phyloP scores from a whole-genome alignment of 1,140 invertebrate genomes.

The Hermetia illucens region DNA sequence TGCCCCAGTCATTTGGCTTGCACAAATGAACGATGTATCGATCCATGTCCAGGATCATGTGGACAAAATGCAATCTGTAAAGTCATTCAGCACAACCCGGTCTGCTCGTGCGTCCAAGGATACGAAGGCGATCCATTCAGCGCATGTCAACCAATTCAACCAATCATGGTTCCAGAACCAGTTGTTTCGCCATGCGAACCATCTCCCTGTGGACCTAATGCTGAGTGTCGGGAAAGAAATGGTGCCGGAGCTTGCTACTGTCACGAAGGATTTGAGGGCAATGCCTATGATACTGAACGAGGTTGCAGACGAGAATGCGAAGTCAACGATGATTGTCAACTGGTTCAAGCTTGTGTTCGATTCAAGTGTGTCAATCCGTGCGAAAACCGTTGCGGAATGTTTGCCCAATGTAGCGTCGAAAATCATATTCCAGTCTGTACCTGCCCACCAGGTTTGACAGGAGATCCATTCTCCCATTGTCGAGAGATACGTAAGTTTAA shows the following conservation, averaged over 20 bases:
- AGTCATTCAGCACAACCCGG: slow-evolving; percentile 58
- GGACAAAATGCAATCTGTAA: slow-evolving; percentile 28
- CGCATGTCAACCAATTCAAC: slow-evolving; percentile 37
- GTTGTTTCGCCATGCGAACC: slow-evolving; percentile 46
- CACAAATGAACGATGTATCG: slow-evolving; percentile 51
- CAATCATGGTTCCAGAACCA: slow-evolving; percentile 27
- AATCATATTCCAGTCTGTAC: slow-evolving; percentile 62
- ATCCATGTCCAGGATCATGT: slow-evolving; percentile 29
- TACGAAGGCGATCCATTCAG: slow-evolving; percentile 62
- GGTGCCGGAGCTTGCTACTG: slow-evolving; percentile 53
- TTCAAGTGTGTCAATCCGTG: slow-evolving; percentile 67
- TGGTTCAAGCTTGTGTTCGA: slow-evolving; percentile 51
- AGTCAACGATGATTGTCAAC: slow-evolving; percentile 53
- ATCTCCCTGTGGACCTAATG: slow-evolving; percentile 54
- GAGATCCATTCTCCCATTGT: slow-evolving; percentile 69
- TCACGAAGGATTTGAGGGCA: slow-evolving; percentile 49
- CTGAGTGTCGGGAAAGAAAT: slow-evolving; percentile 50
- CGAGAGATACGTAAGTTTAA: slow-evolving; percentile 41
- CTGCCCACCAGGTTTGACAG: slow-evolving; percentile 55
- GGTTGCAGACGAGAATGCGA: slow-evolving; percentile 68
- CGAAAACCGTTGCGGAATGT: slow-evolving; percentile 52
- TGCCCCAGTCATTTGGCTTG: slow-evolving; percentile 49
- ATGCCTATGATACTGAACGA: slow-evolving; percentile 42
- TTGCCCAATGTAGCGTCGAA: slow-evolving; percentile 56
- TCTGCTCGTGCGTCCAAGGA: slow-evolving; percentile 54